Evolutionary conservation across 2,113 vertebrate genomes (phyloP).

Genomic region (Sapayoa aenigma): DNA sequence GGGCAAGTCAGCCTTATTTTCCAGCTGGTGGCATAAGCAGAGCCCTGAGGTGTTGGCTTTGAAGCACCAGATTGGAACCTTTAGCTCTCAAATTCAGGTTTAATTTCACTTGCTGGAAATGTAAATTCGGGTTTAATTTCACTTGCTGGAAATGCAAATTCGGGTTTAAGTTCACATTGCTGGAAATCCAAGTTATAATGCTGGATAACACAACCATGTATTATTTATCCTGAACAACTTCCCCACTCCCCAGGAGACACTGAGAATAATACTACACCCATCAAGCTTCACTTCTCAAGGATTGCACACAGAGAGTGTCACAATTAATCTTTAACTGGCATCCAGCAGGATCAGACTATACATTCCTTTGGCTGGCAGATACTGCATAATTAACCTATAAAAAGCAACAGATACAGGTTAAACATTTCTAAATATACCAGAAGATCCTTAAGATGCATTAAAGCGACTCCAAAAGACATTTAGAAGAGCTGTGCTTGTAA

Average conservation of each 20-base stretch:
- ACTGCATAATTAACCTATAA: constrained; percentile 22
- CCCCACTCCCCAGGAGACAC: not conserved
- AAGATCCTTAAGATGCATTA: not conserved
- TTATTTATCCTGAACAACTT: not conserved
- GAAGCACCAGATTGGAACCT: not conserved
- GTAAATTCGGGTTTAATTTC: not conserved
- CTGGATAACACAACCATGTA: not conserved
- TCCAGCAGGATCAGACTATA: not conserved
- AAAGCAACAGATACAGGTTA: constrained; percentile 17
- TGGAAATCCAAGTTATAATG: not conserved
- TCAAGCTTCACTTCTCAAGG: not conserved
- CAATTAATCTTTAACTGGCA: constrained; percentile 24
- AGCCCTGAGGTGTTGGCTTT: not conserved
- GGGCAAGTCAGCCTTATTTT: not conserved
- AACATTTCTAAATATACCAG: constrained; percentile 16
- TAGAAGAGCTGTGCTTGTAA: not conserved
- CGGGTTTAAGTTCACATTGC: fast-evolving
- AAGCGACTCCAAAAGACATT: not conserved
- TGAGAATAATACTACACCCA: not conserved
- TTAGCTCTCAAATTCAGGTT: not conserved
- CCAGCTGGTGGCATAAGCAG: not conserved
- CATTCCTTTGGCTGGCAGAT: not conserved
- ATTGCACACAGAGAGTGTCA: not conserved
- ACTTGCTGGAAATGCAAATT: not conserved
- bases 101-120: not conserved